Evolutionary conservation across 2,888 invertebrate genomes (phyloP).

Genomic region (Meteorus cinctellus): DNA sequence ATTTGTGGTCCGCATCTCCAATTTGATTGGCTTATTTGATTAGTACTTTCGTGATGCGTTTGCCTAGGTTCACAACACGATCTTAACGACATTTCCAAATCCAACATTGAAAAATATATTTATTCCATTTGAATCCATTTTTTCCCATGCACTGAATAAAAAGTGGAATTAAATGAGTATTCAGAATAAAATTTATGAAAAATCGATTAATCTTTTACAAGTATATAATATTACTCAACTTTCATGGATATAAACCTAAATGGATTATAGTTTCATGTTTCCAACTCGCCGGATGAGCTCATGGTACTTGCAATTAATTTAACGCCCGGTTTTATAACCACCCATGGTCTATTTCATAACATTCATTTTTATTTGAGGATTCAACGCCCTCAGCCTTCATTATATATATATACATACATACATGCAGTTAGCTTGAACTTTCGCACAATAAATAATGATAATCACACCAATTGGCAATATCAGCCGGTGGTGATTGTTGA

Average conservation of each 20-base stretch:
- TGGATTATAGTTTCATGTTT: conserved; percentile 16
- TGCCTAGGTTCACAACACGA: too few species aligned
- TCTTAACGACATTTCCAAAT: too few species aligned
- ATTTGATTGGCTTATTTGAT: too few species aligned
- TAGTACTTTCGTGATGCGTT: too few species aligned
- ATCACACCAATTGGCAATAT: background rate
- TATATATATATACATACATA: background rate
- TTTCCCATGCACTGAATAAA: too few species aligned
- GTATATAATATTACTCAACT: conserved; percentile 21
- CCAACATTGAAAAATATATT: too few species aligned
- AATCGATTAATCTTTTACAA: conserved; percentile 1
- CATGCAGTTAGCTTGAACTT: background rate
- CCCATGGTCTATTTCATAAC: background rate
- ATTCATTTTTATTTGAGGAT: conserved; percentile 1
- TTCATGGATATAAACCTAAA: conserved; percentile 10
- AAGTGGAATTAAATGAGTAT: background rate
- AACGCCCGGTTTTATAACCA: conserved; percentile 13
- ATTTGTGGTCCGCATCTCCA: too few species aligned
- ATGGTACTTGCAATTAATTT: conserved; percentile 33
- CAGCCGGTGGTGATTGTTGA: background rate
- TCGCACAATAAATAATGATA: background rate
- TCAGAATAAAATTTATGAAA: background rate
- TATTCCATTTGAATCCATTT: too few species aligned
- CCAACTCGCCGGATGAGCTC: conserved; percentile 7
- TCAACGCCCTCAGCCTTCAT: background rate